Base-by-base conservation (phyloP, 2,888 invertebrate species). In the Podotricha telesiphe region DNA sequence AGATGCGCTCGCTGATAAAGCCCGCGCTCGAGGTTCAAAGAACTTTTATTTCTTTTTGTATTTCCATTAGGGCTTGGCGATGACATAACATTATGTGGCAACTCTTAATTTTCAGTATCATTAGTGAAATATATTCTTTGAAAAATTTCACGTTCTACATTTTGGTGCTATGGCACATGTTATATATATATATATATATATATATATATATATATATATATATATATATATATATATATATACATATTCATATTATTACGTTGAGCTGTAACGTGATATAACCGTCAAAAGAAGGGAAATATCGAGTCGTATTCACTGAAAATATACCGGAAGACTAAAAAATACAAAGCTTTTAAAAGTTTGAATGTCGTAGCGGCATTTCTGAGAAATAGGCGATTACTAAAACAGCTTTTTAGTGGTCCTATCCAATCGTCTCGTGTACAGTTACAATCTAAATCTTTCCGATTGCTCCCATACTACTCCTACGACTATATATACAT, bases 371-470 rank as follows among this genome's bases (percentile, higher is more conserved):
- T 71, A 73, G 73, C 74, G 75, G 64, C 75, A 69, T 76, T 80
- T 82, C 80, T 74, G 73, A 78, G 81, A 86, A 86, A 80, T 69
- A 82, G 74, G 76, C 77, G 77, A 80, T 80, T 80, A 76, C 78
- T 75, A 74, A 82, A 82, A 83, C 80, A 72, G 75, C 76, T 79
- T 81, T 83, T 82, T 80, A 77, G 78, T 76, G 73, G 73, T 69
- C 76, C 72, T 72, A 74, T 75, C 67, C 72, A 68, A 59, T 71
- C 72, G 64, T 48, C 68, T 73, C 77, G 80, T 77, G 76, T 80
- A 70, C 70, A 75, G 80, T 82, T 80, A 84, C 82, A 81, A n/a
- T n/a, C n/a, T n/a, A n/a, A 80, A 81, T 81, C 77, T 78, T 65
- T 64, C 63, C 68, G 80, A 81, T 65, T 51, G 70, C 56, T 69